Evolutionary conservation across 2,113 vertebrate genomes (phyloP).

Genomic region (Gallinago undulata): DNA sequence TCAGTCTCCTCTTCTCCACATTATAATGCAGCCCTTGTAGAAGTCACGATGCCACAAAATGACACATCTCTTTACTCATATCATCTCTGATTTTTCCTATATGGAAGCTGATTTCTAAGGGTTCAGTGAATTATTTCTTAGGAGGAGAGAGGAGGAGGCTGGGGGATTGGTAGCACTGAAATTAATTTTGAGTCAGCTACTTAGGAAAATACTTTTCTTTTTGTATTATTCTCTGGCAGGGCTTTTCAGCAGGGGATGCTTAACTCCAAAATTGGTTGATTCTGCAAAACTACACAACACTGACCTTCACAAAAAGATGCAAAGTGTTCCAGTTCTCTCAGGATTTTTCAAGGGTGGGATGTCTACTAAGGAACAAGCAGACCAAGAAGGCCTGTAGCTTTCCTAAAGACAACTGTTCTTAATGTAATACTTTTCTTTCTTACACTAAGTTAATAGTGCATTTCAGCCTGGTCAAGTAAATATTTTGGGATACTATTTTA

Average conservation of each 20-base stretch:
- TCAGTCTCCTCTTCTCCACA: neutral
- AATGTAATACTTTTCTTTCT: neutral
- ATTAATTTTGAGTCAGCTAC: slow-evolving; percentile 15
- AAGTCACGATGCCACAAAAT: neutral
- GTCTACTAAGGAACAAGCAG: neutral
- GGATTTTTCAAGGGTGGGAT: neutral
- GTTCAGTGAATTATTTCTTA: neutral
- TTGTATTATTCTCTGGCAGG: neutral
- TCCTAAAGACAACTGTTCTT: neutral
- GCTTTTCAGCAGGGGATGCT: neutral
- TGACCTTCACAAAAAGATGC: neutral
- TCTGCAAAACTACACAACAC: slow-evolving; percentile 11
- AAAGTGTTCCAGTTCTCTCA: neutral
- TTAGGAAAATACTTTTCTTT: neutral
- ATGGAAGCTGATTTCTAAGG: neutral
- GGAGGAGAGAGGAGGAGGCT: neutral
- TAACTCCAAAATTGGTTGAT: neutral
- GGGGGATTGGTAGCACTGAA: neutral
- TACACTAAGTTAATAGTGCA: neutral
- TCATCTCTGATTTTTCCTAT: rapidly evolving
- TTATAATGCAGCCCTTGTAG: neutral
- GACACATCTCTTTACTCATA: neutral
- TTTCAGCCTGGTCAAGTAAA: neutral
- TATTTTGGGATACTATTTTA: neutral
- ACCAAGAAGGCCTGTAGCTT: neutral